phyloP scores from a whole-genome alignment of 2,888 invertebrate species.

The Drosophila anomelani region DNA sequence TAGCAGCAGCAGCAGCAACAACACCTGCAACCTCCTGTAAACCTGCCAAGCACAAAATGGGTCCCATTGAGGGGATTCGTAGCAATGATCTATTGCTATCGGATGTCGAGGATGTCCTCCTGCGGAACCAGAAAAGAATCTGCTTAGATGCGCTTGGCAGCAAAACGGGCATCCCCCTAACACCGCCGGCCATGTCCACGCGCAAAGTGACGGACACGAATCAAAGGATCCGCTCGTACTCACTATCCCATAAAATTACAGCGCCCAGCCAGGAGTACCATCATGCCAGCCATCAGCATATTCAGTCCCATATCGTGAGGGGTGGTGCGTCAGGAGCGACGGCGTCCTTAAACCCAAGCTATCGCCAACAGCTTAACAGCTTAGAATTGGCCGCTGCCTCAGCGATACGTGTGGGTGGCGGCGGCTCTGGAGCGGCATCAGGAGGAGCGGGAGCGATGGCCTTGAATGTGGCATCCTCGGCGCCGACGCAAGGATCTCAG shows the following conservation, averaged over 20 bases:
- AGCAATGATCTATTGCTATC: conserved; percentile 49
- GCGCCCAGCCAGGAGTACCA: conserved; percentile 55
- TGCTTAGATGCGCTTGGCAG: conserved; percentile 7
- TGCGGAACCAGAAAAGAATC: background rate
- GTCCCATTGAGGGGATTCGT: conserved; percentile 38
- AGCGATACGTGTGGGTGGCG: background rate
- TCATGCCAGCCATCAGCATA: conserved; percentile 15
- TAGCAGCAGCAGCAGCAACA: conserved; percentile 27
- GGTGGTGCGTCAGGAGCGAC: background rate
- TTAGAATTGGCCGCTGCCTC: background rate
- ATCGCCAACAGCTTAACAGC: background rate
- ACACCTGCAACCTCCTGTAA: conserved; percentile 1
- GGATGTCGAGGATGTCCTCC: conserved; percentile 44
- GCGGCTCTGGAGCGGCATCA: conserved; percentile 33
- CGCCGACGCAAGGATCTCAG: conserved; percentile 70
- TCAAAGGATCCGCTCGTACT: conserved; percentile 82
- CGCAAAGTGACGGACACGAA: conserved; percentile 81
- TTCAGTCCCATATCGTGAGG: conserved; percentile 46
- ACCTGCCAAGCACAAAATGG: conserved; percentile 50
- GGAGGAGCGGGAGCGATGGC: conserved; percentile 22
- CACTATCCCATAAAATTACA: conserved; percentile 84
- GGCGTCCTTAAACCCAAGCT: conserved; percentile 1
- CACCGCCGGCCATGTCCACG: conserved; percentile 83
- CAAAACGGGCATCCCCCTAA: conserved; percentile 74
- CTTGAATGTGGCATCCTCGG: conserved; percentile 61